Evolutionary conservation across 2,888 invertebrate species (phyloP).

Genomic region (Dascillus cervinus): DNA sequence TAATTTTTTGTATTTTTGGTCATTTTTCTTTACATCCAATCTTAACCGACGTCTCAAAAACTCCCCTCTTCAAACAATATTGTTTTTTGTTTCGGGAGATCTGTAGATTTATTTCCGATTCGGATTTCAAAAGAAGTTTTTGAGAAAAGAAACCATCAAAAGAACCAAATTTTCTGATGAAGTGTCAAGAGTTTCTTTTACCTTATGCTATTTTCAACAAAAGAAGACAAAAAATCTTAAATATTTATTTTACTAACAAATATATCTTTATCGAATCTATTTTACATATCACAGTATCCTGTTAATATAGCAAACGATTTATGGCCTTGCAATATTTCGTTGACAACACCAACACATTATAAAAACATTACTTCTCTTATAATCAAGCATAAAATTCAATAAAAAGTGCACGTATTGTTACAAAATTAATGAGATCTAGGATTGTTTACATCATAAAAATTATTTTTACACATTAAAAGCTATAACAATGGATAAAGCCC

Average conservation of each 20-base stretch:
- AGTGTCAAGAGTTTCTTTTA: too few relatives aligned
- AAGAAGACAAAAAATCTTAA: conserved; percentile 7
- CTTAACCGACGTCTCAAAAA: too few relatives aligned
- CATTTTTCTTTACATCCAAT: too few relatives aligned
- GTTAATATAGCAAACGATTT: conserved; percentile 24
- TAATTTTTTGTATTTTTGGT: too few relatives aligned
- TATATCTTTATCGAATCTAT: conserved; percentile 21
- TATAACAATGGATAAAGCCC: conserved; percentile 1
- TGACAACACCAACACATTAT: conserved; percentile 18
- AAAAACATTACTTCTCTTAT: conserved; percentile 7
- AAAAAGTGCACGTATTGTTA: not conserved
- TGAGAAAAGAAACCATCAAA: too few relatives aligned
- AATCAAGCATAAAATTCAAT: conserved; percentile 1
- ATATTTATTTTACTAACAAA: conserved; percentile 13
- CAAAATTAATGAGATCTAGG: not conserved
- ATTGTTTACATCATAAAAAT: not conserved
- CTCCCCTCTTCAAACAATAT: too few relatives aligned
- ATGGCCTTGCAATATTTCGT: conserved; percentile 26
- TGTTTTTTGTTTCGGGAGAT: too few relatives aligned
- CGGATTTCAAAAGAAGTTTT: too few relatives aligned
- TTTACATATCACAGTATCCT: conserved; percentile 35
- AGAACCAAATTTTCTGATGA: too few relatives aligned
- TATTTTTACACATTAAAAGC: conserved; percentile 1
- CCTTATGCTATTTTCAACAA: too few relatives aligned
- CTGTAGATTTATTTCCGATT: too few relatives aligned